Evolutionary conservation across 2,797 vertebrate genomes (phyloP).

Genomic region (Argentina silus): DNA sequence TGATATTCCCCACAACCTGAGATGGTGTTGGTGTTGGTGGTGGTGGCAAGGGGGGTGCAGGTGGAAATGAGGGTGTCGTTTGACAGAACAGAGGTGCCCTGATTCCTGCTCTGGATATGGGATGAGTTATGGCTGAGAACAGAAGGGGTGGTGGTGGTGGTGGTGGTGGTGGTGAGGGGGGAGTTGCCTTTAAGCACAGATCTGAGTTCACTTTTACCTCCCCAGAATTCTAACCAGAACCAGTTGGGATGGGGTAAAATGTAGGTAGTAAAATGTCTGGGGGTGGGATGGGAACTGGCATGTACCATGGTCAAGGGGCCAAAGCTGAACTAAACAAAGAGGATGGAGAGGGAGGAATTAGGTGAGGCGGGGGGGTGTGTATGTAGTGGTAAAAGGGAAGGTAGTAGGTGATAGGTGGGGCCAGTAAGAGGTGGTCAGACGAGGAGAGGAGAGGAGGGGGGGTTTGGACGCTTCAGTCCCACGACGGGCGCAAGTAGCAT

Average conservation of each 20-base stretch:
- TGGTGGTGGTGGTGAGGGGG: neutral
- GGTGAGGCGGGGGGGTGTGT: neutral
- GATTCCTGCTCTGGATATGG: constrained; percentile 9
- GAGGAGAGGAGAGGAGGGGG: constrained; percentile 45
- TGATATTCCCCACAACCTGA: constrained; percentile 56
- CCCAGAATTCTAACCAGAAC: too few species aligned
- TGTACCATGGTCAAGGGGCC: too few species aligned
- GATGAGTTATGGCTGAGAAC: constrained; percentile 11
- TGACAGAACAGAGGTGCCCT: constrained; percentile 16
- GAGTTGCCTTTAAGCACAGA: neutral
- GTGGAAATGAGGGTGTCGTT: neutral
- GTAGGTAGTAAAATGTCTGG: neutral
- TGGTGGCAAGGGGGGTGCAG: neutral
- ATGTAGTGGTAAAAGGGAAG: neutral
- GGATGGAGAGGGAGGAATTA: neutral
- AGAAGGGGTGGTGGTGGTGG: neutral
- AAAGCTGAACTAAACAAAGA: neutral
- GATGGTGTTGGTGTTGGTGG: constrained; percentile 53
- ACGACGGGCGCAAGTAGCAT: constrained; percentile 60
- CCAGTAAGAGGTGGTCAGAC: neutral
- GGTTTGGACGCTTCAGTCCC: constrained; percentile 54
- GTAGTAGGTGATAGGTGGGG: neutral
- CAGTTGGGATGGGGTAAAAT: neutral
- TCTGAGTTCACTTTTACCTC: neutral
- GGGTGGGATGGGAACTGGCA: neutral